Evolutionary conservation across 2,888 invertebrate genomes (phyloP).

Genomic region (Scaptomyza tumidula): DNA sequence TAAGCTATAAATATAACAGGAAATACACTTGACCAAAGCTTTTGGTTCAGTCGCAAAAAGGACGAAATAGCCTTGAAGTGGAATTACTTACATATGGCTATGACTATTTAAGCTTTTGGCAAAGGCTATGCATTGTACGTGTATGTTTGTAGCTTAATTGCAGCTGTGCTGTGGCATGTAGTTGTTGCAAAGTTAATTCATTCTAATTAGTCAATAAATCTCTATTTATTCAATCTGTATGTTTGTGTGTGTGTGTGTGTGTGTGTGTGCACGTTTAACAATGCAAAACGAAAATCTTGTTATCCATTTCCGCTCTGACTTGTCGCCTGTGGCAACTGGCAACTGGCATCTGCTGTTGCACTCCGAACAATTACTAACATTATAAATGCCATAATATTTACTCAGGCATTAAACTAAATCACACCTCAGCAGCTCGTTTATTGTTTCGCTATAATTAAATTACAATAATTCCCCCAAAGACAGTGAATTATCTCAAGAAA

Average conservation of each 20-base stretch:
- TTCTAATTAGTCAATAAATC: slow-evolving; percentile 84
- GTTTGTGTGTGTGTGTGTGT: slow-evolving; percentile 12
- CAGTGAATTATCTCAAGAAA: slow-evolving; percentile 9
- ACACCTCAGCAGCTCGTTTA: slow-evolving; percentile 59
- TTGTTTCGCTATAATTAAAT: slow-evolving; percentile 52
- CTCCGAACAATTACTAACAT: slow-evolving; percentile 35
- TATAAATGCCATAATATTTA: slow-evolving; percentile 58
- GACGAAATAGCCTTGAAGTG: slow-evolving; percentile 6
- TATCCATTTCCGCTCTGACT: slow-evolving; percentile 23
- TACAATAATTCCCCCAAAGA: slow-evolving; percentile 31
- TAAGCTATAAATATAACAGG: background rate
- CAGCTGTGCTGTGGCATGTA: slow-evolving; percentile 49
- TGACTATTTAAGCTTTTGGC: slow-evolving; percentile 11
- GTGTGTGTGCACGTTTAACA: slow-evolving; percentile 34
- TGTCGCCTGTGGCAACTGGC: slow-evolving; percentile 37
- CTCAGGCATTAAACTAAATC: slow-evolving; percentile 67
- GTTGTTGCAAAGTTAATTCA: slow-evolving; percentile 80
- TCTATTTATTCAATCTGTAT: slow-evolving; percentile 75
- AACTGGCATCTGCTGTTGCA: slow-evolving; percentile 36
- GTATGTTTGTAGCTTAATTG: slow-evolving; percentile 17
- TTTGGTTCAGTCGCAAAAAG: slow-evolving; percentile 5
- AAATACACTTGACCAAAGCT: slow-evolving; percentile 6
- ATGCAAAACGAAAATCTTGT: slow-evolving; percentile 51
- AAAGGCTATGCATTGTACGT: background rate
- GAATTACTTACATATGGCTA: slow-evolving; percentile 2